phyloP scores from a whole-genome alignment of 2,113 vertebrate species.

The Hepsetus odoe region DNA sequence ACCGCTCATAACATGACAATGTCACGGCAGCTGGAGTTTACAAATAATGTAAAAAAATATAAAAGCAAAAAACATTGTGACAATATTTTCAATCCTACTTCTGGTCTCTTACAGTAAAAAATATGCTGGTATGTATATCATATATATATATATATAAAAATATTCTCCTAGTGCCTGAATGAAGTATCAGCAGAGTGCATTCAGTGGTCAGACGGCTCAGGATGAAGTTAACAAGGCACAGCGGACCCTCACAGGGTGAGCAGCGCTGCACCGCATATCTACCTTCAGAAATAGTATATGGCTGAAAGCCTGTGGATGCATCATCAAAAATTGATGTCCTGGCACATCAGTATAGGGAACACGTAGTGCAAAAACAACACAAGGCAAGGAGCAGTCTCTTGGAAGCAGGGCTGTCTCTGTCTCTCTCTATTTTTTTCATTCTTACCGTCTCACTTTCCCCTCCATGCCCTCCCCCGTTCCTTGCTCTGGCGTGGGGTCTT shows the following conservation, averaged over 20 bases:
- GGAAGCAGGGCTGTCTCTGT: slow-evolving; percentile 40
- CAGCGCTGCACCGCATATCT: slow-evolving; percentile 34
- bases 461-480: slow-evolving; percentile 58
- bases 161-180: slow-evolving; percentile 2
- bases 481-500: slow-evolving; percentile 66
- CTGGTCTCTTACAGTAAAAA: too few species aligned
- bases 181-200: slow-evolving; percentile 31
- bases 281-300: slow-evolving; percentile 49
- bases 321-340: slow-evolving; percentile 77
- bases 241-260: slow-evolving; percentile 35
- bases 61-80: background rate
- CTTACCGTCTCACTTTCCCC: slow-evolving; percentile 33
- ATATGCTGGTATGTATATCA: background rate
- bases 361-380: slow-evolving; percentile 72
- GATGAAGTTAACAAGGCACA: slow-evolving; percentile 56
- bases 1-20: too few species aligned
- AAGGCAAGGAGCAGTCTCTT: slow-evolving; percentile 67
- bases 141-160: too few species aligned
- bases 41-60: background rate
- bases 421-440: background rate
- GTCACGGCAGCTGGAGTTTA: too few species aligned
- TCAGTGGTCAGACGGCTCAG: slow-evolving; percentile 49
- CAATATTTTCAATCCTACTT: background rate
- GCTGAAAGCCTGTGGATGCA: slow-evolving; percentile 53
- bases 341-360: slow-evolving; percentile 79